A percentile compares a stretch with the other conserved stretches of the same genome.
phyloP scores from a whole-genome alignment of 2,113 vertebrate genomes.

The Arizona elegans region DNA sequence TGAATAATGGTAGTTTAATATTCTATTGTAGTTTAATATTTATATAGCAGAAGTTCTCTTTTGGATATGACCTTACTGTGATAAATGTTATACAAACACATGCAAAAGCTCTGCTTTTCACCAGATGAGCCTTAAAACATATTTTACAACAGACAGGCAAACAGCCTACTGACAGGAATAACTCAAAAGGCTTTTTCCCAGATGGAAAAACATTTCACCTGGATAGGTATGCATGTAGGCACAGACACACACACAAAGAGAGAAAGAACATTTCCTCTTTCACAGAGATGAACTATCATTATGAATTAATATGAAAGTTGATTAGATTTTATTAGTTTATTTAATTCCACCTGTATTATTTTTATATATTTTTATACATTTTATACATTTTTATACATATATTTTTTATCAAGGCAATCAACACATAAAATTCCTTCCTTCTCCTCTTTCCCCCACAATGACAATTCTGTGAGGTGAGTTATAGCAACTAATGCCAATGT shows the following conservation, averaged over 20 bases:
- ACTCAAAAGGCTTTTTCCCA: constrained; percentile 16
- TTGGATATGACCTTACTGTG: constrained; percentile 30
- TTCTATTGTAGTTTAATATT: constrained; percentile 43
- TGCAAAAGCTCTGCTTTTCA: constrained; percentile 32
- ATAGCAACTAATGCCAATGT: background rate
- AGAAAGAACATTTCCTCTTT: background rate
- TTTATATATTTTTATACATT: background rate
- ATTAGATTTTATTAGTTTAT: background rate
- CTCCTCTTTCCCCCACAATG: background rate
- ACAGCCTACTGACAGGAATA: constrained; percentile 13
- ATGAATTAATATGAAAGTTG: background rate
- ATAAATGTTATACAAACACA: constrained; percentile 41
- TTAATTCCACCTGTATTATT: background rate
- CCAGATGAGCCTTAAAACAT: constrained; percentile 28
- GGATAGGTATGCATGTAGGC: background rate
- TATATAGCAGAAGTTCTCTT: constrained; percentile 48
- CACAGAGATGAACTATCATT: background rate
- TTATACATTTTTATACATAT: too few species aligned
- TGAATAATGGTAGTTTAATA: constrained; percentile 30
- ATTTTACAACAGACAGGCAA: constrained; percentile 21
- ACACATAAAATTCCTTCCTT: background rate
- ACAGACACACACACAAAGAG: background rate
- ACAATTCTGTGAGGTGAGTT: background rate
- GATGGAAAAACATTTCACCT: background rate
- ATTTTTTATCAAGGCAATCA: background rate